phyloP scores from a whole-genome alignment of 64 coral and sea anemone genomes.

The Astreopora myriophthalma region DNA sequence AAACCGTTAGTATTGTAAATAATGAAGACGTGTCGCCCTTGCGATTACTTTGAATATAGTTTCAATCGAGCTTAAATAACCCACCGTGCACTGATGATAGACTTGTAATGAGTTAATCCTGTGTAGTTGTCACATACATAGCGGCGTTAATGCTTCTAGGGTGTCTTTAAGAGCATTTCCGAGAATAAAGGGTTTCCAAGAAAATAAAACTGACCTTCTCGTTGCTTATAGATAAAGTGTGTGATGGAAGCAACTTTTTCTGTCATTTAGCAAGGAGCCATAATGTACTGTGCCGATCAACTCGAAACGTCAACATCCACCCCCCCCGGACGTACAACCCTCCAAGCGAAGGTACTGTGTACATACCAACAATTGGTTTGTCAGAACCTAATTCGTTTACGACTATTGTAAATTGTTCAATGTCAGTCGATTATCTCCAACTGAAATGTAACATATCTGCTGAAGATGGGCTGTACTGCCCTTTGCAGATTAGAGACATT shows the following conservation, averaged over 20 bases:
- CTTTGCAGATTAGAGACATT: too few relatives aligned
- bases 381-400: too few relatives aligned
- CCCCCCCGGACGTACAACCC: too few relatives aligned
- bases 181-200: slow-evolving; percentile 44
- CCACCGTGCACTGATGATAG: neutral
- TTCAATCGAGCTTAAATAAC: neutral
- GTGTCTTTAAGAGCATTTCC: slow-evolving; percentile 48
- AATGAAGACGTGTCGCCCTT: slow-evolving; percentile 18
- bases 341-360: too few relatives aligned
- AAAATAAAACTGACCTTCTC: neutral
- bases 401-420: too few relatives aligned
- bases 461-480: too few relatives aligned
- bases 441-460: too few relatives aligned
- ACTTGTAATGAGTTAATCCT: neutral
- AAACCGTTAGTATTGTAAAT: slow-evolving; percentile 31
- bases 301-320: too few relatives aligned
- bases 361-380: too few relatives aligned
- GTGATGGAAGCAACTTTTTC: neutral
- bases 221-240: neutral
- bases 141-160: neutral
- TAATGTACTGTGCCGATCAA: too few relatives aligned
- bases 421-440: too few relatives aligned
- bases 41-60: neutral
- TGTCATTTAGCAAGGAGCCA: too few relatives aligned
- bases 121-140: neutral